Base-by-base conservation (phyloP, 2,888 invertebrate genomes). In the Odontomyia ornata region DNA sequence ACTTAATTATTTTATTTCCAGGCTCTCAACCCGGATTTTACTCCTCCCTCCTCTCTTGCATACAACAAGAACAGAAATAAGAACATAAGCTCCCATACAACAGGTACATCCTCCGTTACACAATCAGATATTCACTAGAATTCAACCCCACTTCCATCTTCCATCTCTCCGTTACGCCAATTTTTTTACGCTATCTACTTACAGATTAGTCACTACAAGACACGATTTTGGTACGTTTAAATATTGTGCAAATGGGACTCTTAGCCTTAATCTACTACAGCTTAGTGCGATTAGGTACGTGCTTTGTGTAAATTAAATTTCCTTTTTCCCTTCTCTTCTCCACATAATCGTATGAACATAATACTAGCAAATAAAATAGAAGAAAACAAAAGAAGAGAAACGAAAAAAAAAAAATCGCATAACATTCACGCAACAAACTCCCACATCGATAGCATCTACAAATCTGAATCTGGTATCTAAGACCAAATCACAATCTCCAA, bases 291-390 rank as follows among this genome's bases (percentile, higher is more conserved):
- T 73, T 73, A 73, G 73, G 60, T 73, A 73, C 73, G 73, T 73
- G 73, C 73, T 36, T 73, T 73, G 73, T 60, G 73, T 57, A 73
- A 73, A 73, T 73, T 73, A 73, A 73, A 73, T 73, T 73, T 73
- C 28, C 73, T 7, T 18, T 52, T 28, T 69, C n/a, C n/a, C 23
- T 30, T 15, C 25, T 73, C 25, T 52, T 73, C 57, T 52, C 28
- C 52, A 25, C 15, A 67, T 36, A 5, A n/a, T 56, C 56, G n/a
- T n/a, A n/a, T n/a, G n/a, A n/a, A n/a, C n/a, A n/a, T n/a, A n/a
- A n/a, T n/a, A n/a, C n/a, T n/a, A n/a, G n/a, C n/a, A n/a, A n/a
- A n/a, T n/a, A n/a, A n/a, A n/a, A n/a, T n/a, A n/a, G n/a, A n/a
- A n/a, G n/a, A n/a, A n/a, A n/a, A n/a, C n/a, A n/a, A n/a, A n/a